These are phyloP conservation scores for Habrosyne pyritoides DNA, from an alignment of 2,888 invertebrate genomes.

Conservation along the genomic window DNA sequence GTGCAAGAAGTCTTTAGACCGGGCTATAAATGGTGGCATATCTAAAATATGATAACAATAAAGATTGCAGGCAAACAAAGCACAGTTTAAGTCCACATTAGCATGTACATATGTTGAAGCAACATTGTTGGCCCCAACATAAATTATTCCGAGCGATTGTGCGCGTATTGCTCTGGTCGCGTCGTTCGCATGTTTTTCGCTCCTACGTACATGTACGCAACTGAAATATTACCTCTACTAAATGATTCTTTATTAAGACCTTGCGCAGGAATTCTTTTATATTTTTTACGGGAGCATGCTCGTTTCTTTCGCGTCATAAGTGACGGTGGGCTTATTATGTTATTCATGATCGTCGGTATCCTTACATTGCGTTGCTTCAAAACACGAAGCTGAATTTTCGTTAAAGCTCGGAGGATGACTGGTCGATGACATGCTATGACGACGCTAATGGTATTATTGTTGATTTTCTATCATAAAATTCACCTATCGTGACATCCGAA, in stretches of 20 bases:
- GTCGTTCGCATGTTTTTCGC: slow-evolving; percentile 2
- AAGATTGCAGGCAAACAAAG: not conserved
- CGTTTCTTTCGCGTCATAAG: slow-evolving; percentile 6
- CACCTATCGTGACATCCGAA: too few relatives aligned
- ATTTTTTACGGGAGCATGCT: slow-evolving; percentile 5
- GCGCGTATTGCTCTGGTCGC: not conserved
- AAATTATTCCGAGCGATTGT: slow-evolving; percentile 9
- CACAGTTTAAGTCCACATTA: slow-evolving; percentile 6
- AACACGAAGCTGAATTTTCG: not conserved
- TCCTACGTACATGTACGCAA: not conserved
- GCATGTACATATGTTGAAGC: not conserved
- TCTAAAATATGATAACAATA: not conserved
- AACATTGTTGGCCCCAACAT: slow-evolving; percentile 4
- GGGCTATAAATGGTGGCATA: too few relatives aligned
- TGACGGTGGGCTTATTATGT: not conserved
- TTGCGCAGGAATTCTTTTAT: slow-evolving; percentile 9
- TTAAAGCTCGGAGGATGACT: not conserved
- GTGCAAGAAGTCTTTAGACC: too few relatives aligned
- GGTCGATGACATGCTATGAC: too few relatives aligned
- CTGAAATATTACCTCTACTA: slow-evolving; percentile 12
- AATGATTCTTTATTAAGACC: slow-evolving; percentile 12
- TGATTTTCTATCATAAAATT: too few relatives aligned
- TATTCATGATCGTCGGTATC: not conserved
- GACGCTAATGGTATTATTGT: too few relatives aligned
- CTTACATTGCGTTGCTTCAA: not conserved